Evolutionary conservation across 1,140 invertebrate genomes (phyloP), one percentile per base, ranked within the genome.

Genomic region (Zaprionus nigranus): DNA sequence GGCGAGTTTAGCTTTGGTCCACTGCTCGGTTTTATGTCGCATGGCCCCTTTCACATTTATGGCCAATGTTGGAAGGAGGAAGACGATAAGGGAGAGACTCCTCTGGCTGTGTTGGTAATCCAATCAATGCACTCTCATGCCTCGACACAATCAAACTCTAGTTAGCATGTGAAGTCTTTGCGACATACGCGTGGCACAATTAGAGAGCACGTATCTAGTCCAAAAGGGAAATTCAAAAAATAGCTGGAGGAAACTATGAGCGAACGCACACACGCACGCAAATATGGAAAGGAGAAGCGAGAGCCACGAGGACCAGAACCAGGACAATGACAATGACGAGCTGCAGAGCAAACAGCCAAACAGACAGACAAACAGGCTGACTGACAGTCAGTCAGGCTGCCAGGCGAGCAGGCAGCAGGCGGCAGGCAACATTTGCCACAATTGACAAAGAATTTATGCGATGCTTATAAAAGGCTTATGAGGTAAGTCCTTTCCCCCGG

Each of bases 401-500:
- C 58, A 61, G 56, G 20, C 60, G 6, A 30, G n/a, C 26, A 26
- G 53, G 26, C n/a, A 30, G n/a, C 26, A 26, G 53, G 26, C n/a
- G 61, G 60, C 61, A 54, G 57, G 56, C 57, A 69, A 75, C 77
- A 88, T 81, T 83, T 88, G 71, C 81, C 84, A 88, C 84, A 88
- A 81, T 88, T 88, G 81, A 88, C 85, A 88, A 84, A 84, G 84
- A 88, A 90, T 88, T 88, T 79, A 88, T 88, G 81, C 79, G 78
- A 79, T 71, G 85, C 71, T 88, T 88, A 90, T 88, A 76, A 84
- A 88, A 81, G 85, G 85, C 84, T 88, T 88, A 79, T 46, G 53
- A 65, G 74, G 75, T 81, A 84, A 84, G 75, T 75, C 74, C 81
- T 72, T 57, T 82, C 82, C 63, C 75, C 75, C 83, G 78, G 65